Evolutionary conservation across 30 jellyfish, hydroid and myxozoan genomes (phyloP), one percentile per base, ranked within the genome.

Genomic region (Aurelia aurita complex sp. Pacific): DNA sequence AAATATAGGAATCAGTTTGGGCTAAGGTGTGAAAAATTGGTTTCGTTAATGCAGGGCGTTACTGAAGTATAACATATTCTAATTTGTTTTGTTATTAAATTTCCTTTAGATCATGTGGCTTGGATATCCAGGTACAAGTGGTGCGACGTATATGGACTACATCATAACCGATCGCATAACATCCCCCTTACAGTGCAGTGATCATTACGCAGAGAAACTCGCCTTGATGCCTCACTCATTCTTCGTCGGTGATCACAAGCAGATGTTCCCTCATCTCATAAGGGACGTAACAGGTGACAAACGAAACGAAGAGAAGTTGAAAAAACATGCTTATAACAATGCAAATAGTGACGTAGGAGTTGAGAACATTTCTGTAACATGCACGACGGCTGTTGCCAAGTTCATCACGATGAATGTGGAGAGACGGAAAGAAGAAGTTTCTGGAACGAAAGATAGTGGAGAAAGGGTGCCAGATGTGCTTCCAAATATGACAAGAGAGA

Each of bases 41-140:
- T 1, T 40, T 40, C 52, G 0, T 40, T 3, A 3, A 40, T 40
- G 8, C 52, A 9, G 52, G 52, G 52, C 8, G 10, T 40, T 2
- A 40, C 52, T 3, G 52, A 6, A 40, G 9, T 3, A 40, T 40
- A 2, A 40, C 6, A 40, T 40, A 3, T 46, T 46, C 57, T 46
- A 46, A 46, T 14, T 46, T 43, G 5, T 46, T 46, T 8, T 46
- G 14, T 7, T 6, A 9, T 46, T 46, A 46, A 46, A 46, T 65
- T 87, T 64, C 14, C 32, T 40, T 23, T 71, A 95, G 99, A 77
- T 96, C 82, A 96, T 96, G 99, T 96, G 98, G 98, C 97, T 96
- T 50, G 99, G 99, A 15, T 96, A 96, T 64, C 99, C 99, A 42
- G 99, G 99, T 34, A 96, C 99, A n/a, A 91, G 98, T 79, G 99